phyloP scores from a whole-genome alignment of 2,888 invertebrate species.

The Zelleria hepariella region DNA sequence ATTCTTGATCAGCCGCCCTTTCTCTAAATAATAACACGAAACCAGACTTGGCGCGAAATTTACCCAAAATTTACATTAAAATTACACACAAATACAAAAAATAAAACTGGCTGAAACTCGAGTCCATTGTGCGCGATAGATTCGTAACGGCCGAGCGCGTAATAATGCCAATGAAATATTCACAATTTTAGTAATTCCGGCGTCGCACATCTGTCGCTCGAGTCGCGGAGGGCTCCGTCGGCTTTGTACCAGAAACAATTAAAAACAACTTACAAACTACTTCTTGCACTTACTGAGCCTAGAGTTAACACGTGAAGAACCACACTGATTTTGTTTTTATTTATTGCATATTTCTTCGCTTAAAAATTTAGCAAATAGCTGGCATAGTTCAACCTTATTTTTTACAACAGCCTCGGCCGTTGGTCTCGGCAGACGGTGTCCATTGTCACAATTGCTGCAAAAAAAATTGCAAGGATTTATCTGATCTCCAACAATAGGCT shows the following conservation, averaged over 20 bases:
- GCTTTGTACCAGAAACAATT: slow-evolving; percentile 9
- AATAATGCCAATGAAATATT: slow-evolving; percentile 68
- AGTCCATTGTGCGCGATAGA: slow-evolving; percentile 65
- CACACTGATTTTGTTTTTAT: not conserved
- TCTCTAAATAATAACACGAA: slow-evolving; percentile 37
- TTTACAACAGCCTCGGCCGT: slow-evolving; percentile 14
- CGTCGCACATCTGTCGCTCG: slow-evolving; percentile 64
- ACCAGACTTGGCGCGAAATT: slow-evolving; percentile 57
- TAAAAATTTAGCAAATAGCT: not conserved
- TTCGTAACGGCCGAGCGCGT: slow-evolving; percentile 69
- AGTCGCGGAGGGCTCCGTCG: slow-evolving; percentile 27
- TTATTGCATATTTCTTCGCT: not conserved
- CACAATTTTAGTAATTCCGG: slow-evolving; percentile 64
- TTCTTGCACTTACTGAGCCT: not conserved
- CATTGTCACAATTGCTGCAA: slow-evolving; percentile 44
- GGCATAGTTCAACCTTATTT: not conserved
- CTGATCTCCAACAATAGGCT: slow-evolving; percentile 22
- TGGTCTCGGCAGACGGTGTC: slow-evolving; percentile 35
- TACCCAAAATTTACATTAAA: slow-evolving; percentile 65
- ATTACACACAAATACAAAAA: slow-evolving; percentile 55
- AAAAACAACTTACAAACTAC: not conserved
- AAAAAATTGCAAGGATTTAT: slow-evolving; percentile 55
- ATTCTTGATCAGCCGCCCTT: slow-evolving; percentile 60
- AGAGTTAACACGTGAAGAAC: too few species aligned
- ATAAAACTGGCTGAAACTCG: slow-evolving; percentile 59